These are phyloP conservation scores for Hystrix brachyura DNA, from an alignment of 2,113 vertebrate genomes.

Conservation along the genomic window DNA sequence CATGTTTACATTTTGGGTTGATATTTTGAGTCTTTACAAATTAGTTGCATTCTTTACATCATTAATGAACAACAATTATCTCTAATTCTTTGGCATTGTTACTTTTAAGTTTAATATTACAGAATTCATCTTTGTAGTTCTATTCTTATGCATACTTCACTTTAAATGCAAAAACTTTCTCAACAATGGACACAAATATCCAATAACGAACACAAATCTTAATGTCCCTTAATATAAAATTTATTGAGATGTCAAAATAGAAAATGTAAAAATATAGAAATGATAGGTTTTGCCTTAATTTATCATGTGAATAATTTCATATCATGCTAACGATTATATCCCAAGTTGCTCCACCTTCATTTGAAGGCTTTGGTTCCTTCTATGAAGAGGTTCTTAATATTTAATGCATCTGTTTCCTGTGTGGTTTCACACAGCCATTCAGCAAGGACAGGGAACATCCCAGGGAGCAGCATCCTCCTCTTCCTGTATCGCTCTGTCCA, in stretches of 20 bases:
- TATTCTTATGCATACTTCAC: background rate
- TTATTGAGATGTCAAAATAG: background rate
- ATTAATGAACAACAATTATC: background rate
- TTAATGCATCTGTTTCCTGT: background rate
- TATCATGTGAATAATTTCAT: background rate
- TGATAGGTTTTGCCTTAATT: background rate
- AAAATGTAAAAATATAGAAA: background rate
- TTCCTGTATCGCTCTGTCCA: background rate
- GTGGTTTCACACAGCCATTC: background rate
- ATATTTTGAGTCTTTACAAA: background rate
- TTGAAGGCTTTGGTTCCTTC: background rate
- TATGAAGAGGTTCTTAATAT: background rate
- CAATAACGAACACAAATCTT: background rate
- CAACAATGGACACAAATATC: background rate
- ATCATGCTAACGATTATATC: background rate
- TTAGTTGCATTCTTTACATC: background rate
- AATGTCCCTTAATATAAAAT: background rate
- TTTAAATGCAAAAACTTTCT: slow-evolving; percentile 29
- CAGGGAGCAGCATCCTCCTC: background rate
- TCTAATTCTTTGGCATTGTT: background rate
- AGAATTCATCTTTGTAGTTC: slow-evolving; percentile 14
- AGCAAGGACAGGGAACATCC: background rate
- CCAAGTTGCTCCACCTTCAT: background rate
- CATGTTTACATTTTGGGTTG: background rate
- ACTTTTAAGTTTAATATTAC: slow-evolving; percentile 27